Evolutionary conservation across 2,888 invertebrate species (phyloP).

Genomic region (Heteromurus nitidus): DNA sequence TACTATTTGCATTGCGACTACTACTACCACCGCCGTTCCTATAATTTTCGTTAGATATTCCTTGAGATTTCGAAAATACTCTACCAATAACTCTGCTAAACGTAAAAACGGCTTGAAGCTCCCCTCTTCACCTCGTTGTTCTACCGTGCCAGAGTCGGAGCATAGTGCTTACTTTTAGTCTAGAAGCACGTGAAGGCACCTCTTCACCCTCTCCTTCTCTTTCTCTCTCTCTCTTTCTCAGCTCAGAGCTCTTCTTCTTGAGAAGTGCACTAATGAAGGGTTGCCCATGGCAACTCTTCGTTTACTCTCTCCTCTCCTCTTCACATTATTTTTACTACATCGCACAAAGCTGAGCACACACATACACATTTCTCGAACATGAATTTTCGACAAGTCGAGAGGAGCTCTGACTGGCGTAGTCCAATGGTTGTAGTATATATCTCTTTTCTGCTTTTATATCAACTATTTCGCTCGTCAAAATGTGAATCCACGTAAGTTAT

Average conservation of each 20-base stretch:
- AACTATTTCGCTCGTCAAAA: constrained; percentile 33
- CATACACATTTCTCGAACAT: constrained; percentile 49
- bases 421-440: too few relatives aligned
- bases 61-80: too few relatives aligned
- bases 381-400: constrained; percentile 58
- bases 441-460: constrained; percentile 5
- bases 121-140: constrained; percentile 1
- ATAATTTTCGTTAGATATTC: too few relatives aligned
- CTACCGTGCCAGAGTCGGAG: constrained; percentile 11
- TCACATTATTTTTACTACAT: constrained; percentile 54
- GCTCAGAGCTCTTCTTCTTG: constrained; percentile 57
- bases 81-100: too few relatives aligned
- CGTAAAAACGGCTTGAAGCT: background rate
- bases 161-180: background rate
- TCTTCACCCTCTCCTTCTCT: constrained; percentile 38
- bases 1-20: too few relatives aligned
- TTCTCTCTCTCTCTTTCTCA: constrained; percentile 38
- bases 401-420: too few relatives aligned
- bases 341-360: constrained; percentile 6
- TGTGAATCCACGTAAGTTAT: constrained; percentile 30
- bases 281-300: constrained; percentile 72
- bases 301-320: constrained; percentile 63
- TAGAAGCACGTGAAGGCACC: constrained; percentile 54
- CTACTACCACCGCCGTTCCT: too few relatives aligned
- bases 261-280: constrained; percentile 71